phyloP scores from a whole-genome alignment of 1,140 invertebrate species.

The Lordiphosa clarofinis region DNA sequence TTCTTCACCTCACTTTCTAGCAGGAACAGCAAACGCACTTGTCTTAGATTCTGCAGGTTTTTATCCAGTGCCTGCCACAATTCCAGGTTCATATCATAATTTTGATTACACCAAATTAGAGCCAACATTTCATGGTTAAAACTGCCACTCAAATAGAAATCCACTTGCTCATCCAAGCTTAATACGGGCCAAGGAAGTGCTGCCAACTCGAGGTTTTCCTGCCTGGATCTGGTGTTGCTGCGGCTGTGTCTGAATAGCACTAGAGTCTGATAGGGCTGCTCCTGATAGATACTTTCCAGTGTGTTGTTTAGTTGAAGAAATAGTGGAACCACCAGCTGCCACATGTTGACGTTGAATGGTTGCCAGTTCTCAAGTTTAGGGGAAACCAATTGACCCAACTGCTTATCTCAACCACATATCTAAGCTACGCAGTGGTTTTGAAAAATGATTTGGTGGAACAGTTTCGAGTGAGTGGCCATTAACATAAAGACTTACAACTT shows the following conservation, averaged over 20 bases:
- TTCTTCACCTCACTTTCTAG: conserved; percentile 14
- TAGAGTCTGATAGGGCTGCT: conserved; percentile 22
- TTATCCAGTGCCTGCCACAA: conserved; percentile 45
- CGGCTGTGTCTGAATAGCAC: conserved; percentile 26
- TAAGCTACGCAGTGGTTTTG: conserved; percentile 37
- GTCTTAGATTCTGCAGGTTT: conserved; percentile 51
- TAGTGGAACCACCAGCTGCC: conserved; percentile 25
- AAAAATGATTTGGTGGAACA: conserved; percentile 24
- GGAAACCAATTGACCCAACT: background rate
- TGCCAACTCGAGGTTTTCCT: background rate
- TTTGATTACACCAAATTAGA: conserved; percentile 15
- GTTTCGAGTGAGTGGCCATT: conserved; percentile 5
- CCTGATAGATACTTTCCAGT: conserved; percentile 25
- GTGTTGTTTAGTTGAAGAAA: conserved; percentile 16
- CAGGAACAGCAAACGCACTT: conserved; percentile 29
- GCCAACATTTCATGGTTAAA: conserved; percentile 37
- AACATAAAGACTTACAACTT: conserved; percentile 28
- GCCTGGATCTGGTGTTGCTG: background rate
- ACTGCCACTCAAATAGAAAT: conserved; percentile 16
- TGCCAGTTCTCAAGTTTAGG: too few relatives aligned
- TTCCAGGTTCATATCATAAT: conserved; percentile 12
- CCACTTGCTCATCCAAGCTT: conserved; percentile 24
- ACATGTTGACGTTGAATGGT: conserved; percentile 26
- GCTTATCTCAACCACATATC: background rate
- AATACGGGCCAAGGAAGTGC: conserved; percentile 20